Evolutionary conservation across 2,797 vertebrate species (phyloP), one percentile per base, ranked within the genome.

Genomic region (Champsocephalus gunnari): DNA sequence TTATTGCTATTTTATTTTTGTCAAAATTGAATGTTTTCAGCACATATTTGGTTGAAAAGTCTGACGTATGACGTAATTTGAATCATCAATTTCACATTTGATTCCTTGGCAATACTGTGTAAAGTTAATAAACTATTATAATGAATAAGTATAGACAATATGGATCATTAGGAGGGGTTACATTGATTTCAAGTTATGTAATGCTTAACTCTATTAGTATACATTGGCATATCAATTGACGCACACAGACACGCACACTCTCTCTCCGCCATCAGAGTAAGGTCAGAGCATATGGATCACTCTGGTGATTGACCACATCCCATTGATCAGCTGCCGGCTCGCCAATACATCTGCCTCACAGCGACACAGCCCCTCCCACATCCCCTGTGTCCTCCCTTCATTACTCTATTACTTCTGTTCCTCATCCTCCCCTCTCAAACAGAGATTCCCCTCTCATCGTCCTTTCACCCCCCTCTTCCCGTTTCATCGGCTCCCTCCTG

Each of bases 241-340:
- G 62, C 61, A 47, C 48, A 73, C 51, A 69, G 71, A 71, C 62
- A 61, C n/a, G 28, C 45, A 38, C 38, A 47, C 47, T 53, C 50
- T 71, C 82, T 72, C 84, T 73, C 71, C 43, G 79, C 72, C 71
- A 11, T 61, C 83, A 87, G 67, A 79, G 78, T 89, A 82, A 93
- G 93, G 93, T 93, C 93, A 92, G 81, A 57, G 77, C 70, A 0
- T 91, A 92, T 93, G 61, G 92, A 93, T 94, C 87, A 83, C 83
- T 87, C 85, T 80, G 83, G 59, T 87, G 87, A 93, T 91, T 85
- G 92, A 91, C 58, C 79, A 48, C 84, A 84, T 87, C 72, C 62
- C 73, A 93, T 94, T 74, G 90, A 92, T 87, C 87, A 67, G 71
- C 41, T 41, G 75, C 60, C 50, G 43, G n/a, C 73, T 68, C 43